Base-by-base conservation (phyloP, 1,140 invertebrate species). In the Drosophila oshimai region DNA sequence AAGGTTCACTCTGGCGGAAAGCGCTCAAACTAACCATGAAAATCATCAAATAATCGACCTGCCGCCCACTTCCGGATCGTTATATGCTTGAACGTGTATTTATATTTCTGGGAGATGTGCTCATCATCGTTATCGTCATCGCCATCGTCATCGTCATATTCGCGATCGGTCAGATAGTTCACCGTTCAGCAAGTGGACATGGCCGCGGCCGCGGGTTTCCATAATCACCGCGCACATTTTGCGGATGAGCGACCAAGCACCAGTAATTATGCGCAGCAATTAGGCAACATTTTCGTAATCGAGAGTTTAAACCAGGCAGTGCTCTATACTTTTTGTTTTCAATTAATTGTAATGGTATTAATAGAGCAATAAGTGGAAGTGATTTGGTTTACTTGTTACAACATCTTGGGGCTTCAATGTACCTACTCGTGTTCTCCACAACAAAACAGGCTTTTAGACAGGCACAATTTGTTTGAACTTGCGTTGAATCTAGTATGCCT, bases 1-100 rank as follows among this genome's bases (percentile, higher is more conserved):
- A 62, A 62, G 58, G 58, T 60, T 60, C 58, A 60, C 37, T 62
- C 53, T 61, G 29, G 58, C 54, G 58, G 54, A 62, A 62, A 60
- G 58, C 58, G 22, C 36, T 31, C 26, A 60, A 62, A 62, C 58
- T 62, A 62, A 62, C 58, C 58, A 62, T 62, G 54, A 62, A 62
- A 62, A 62, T 24, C 55, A 62, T 45, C 53, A 62, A 55, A 60
- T 55, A 58, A 55, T 37, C 55, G 55, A 26, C 49, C 55, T 9
- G 49, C 3, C 54, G 54, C 58, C 58, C 54, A 62, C 58, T 62
- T 62, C 58, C 58, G 58, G 58, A 24, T 60, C 15, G 28, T 18
- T 26, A 15, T 53, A 10, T 29, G n/a, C n/a, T n/a, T n/a, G n/a
- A n/a, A n/a, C n/a, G n/a, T 49, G 10, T 33, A 33, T 31, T 41